Percentiles rank a stretch among this genome's conserved stretches.
These are phyloP conservation scores for Conchocele bisecta DNA, from an alignment of 2,888 invertebrate genomes.

Conservation along the genomic window DNA sequence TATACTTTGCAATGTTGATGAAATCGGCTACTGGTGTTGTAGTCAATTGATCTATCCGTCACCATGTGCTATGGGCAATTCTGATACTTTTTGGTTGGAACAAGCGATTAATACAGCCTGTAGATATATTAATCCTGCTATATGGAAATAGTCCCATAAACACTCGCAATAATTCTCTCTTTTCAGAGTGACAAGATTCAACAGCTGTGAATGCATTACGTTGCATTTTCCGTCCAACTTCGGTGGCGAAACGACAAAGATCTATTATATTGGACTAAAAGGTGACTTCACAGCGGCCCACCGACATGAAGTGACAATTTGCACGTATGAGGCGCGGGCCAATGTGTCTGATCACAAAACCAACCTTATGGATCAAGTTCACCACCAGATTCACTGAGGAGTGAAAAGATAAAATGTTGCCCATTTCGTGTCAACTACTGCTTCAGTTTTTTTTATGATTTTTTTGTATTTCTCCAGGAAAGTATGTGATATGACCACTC, in stretches of 20 bases:
- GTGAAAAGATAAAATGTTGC: neutral
- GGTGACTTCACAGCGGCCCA: constrained; percentile 95
- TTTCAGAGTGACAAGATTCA: constrained; percentile 94
- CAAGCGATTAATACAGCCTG: no score
- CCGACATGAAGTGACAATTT: constrained; percentile 94
- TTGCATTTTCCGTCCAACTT: constrained; percentile 95
- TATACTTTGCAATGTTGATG: no score
- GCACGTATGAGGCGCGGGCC: constrained; percentile 93
- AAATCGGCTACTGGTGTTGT: no score
- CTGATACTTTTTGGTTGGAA: no score
- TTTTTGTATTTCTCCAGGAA: no score
- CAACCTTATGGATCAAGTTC: constrained; percentile 70
- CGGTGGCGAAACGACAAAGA: constrained; percentile 86
- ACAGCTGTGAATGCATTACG: constrained; percentile 93
- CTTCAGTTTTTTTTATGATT: no score
- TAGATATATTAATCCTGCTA: no score
- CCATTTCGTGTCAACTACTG: no score
- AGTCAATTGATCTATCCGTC: no score
- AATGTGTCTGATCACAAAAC: constrained; percentile 93
- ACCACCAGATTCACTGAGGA: constrained; percentile 73
- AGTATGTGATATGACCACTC: no score
- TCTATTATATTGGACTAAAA: constrained; percentile 96
- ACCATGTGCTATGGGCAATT: no score
- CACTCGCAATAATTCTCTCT: no score
- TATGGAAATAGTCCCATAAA: neutral